Evolutionary conservation across 2,113 vertebrate species (phyloP).

Genomic region (Odontophorus gujanensis): DNA sequence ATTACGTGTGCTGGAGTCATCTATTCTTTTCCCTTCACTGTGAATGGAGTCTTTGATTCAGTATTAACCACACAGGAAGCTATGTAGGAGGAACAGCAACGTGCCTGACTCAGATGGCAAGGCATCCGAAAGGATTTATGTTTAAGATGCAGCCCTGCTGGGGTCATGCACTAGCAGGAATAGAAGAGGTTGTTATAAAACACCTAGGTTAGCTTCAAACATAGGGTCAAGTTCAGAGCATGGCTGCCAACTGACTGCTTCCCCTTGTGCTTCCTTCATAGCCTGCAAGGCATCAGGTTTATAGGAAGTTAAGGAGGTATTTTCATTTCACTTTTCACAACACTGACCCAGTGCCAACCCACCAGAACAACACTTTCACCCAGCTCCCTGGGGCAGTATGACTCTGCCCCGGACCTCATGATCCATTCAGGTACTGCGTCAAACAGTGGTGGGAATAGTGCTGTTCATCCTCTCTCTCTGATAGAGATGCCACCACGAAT

Average conservation of each 20-base stretch:
- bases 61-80: constrained; percentile 56
- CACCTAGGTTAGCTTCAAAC: neutral
- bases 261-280: neutral
- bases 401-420: neutral
- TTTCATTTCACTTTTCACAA: neutral
- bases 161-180: neutral
- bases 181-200: constrained; percentile 8
- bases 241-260: neutral
- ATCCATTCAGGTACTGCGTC: rapidly evolving
- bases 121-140: constrained; percentile 29
- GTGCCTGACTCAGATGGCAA: constrained; percentile 63
- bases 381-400: rapidly evolving
- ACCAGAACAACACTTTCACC: neutral
- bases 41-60: constrained; percentile 73
- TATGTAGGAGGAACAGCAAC: constrained; percentile 45
- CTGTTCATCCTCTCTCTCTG: neutral
- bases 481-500: rapidly evolving
- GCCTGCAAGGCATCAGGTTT: neutral
- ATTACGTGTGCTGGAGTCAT: constrained; percentile 29
- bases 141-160: neutral
- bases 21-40: constrained; percentile 36
- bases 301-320: neutral
- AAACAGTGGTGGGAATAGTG: neutral
- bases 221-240: neutral
- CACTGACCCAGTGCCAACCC: neutral